These are phyloP conservation scores for Eumerus sabulonum DNA, from an alignment of 2,888 invertebrate genomes.

Conservation along the genomic window DNA sequence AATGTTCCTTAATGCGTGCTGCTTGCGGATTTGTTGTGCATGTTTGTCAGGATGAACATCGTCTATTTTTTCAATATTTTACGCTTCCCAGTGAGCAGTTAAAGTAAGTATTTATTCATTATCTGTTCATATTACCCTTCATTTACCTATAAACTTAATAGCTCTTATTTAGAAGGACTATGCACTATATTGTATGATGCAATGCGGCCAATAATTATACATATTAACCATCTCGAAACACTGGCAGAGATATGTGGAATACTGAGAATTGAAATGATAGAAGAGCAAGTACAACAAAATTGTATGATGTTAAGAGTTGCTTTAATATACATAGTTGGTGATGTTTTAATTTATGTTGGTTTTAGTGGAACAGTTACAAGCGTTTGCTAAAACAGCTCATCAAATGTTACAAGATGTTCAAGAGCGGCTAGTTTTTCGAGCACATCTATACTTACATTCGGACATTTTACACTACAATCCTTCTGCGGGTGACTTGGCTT, in stretches of 20 bases:
- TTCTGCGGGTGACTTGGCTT: conserved; percentile 96
- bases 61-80: conserved; percentile 95
- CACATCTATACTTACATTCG: conserved; percentile 94
- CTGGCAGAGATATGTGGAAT: conserved; percentile 97
- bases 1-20: conserved; percentile 90
- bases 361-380: conserved; percentile 84
- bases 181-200: conserved; percentile 95
- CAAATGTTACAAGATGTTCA: conserved; percentile 96
- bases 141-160: conserved; percentile 72
- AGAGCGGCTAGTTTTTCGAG: conserved; percentile 96
- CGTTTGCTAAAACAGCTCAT: conserved; percentile 88
- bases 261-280: conserved; percentile 92
- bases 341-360: not conserved
- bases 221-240: conserved; percentile 98
- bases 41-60: conserved; percentile 96
- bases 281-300: conserved; percentile 92
- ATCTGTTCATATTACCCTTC: not conserved
- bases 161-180: conserved; percentile 89
- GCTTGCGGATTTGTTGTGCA: conserved; percentile 95
- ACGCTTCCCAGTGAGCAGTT: conserved; percentile 83
- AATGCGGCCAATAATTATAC: conserved; percentile 94
- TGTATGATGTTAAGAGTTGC: no score
- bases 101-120: conserved; percentile 78
- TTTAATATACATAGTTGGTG: conserved; percentile 14
- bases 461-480: conserved; percentile 94